Base-by-base conservation (phyloP, 1,140 invertebrate genomes). In the Drosophila auraria region DNA sequence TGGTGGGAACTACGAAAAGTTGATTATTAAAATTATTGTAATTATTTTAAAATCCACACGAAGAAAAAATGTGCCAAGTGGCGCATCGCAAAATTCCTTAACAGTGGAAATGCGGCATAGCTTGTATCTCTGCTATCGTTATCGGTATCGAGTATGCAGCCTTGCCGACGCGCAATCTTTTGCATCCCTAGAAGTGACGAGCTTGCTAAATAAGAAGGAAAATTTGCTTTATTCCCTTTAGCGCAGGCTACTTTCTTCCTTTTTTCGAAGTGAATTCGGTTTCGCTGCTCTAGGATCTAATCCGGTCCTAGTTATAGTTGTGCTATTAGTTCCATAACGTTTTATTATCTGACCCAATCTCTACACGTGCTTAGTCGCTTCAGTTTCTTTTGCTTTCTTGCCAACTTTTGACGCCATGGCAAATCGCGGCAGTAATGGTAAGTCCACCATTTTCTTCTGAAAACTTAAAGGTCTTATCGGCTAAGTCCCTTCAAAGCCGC, bases 361-460 rank as follows among this genome's bases (percentile, higher is more conserved):
- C 45, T 64, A 42, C 83, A 87, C 83, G 76, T 79, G 71, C 74
- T 80, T 81, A 72, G 51, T 81, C 72, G 66, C 81, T 87, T 87
- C 81, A 83, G 78, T 20, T 20, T 20, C 20, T 20, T 0, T 20
- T 20, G 20, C 80, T 83, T 73, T 80, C 51, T 72, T 68, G 44
- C 33, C 59, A 25, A 33, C 25, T 50, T 57, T 54, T 15, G 47
- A 40, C 49, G 61, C 40, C 57, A 92, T 92, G 91, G 89, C 82
- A 27, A 83, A 92, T 80, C 80, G 81, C 33, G 80, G 86, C 65
- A 81, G 92, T 68, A 92, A 89, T 86, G 89, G 91, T 91, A 82
- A 91, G 59, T 78, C 2, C 25, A 25, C 9, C 0, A 27, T 27
- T 27, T n/a, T n/a, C 2, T 51, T 9, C 0, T 23, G 9, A 25